phyloP scores from a whole-genome alignment of 2,888 invertebrate species.

The Eilema griseolum region DNA sequence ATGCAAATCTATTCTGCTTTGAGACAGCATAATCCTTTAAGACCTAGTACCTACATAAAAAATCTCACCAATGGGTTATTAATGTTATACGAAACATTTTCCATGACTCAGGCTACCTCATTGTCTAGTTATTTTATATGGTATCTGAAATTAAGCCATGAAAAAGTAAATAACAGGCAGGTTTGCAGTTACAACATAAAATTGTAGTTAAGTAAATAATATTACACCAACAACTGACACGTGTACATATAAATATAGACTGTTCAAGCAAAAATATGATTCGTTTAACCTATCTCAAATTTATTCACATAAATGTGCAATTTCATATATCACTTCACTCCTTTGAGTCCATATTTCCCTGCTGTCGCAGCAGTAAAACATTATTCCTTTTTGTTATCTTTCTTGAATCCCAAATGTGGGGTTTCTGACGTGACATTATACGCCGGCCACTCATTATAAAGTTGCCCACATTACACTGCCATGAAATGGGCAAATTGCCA shows the following conservation, averaged over 20 bases:
- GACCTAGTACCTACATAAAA: too few species aligned
- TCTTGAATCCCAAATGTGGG: slow-evolving; percentile 28
- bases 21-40: too few species aligned
- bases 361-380: slow-evolving; percentile 6
- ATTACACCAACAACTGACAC: background rate
- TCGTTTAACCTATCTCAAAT: slow-evolving; percentile 13
- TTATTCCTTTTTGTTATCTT: slow-evolving; percentile 15
- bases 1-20: too few species aligned
- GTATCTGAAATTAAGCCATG: background rate
- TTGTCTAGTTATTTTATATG: background rate
- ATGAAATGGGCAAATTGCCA: slow-evolving; percentile 54
- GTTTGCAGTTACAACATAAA: background rate
- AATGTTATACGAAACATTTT: background rate
- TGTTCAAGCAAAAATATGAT: background rate
- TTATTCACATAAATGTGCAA: slow-evolving; percentile 13
- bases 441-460: slow-evolving; percentile 46
- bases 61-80: too few species aligned
- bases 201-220: background rate
- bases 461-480: slow-evolving; percentile 42
- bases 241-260: background rate
- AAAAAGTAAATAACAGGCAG: background rate
- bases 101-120: background rate
- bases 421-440: slow-evolving; percentile 30
- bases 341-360: slow-evolving; percentile 6
- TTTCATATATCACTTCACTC: slow-evolving; percentile 16